Base-by-base conservation (phyloP, 2,797 vertebrate species). In the Pristis pectinata region DNA sequence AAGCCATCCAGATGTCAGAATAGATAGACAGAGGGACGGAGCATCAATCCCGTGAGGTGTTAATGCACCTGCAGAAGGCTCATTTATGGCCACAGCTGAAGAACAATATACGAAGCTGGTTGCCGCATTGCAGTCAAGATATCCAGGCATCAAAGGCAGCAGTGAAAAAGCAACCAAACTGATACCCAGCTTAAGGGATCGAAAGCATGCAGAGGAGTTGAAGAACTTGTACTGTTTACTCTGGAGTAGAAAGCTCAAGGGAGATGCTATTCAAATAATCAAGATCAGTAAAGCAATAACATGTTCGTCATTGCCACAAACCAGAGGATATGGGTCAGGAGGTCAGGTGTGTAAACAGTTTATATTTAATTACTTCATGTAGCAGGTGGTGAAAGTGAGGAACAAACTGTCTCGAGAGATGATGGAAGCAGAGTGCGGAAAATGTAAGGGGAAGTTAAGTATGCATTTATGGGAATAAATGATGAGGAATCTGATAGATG, bases 341-440 rank as follows among this genome's bases (percentile, higher is more conserved):
- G 27, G 53, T 59, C 13, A 87, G 30, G 53, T 87, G 83, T 53
- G 56, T 87, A 87, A 87, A 87, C 53, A 87, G 83, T 87, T 87
- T 87, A 15, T 34, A 59, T 87, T 59, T 34, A 87, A 87, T 87
- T 87, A 87, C 53, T 59, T 59, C 53, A 87, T n/a, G 37, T 11
- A 87, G 49, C 30, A 30, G 49, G 49, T 85, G 82, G 49, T 61
- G 49, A 89, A 61, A n/a, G 37, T 30, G 85, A 89, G 34, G 83
- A 87, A n/a, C 53, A 56, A 15, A 87, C 9, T 59, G 53, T 34
- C 27, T 59, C 30, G 83, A 59, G 44, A 85, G 27, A 22, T 44
- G 22, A 22, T 41, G 19, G 41, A 44, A n/a, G 80, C 44, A 83
- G 44, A 82, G 9, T 59, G 53, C 34, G 83, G 83, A 59, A 59